Evolutionary conservation across 2,113 vertebrate genomes (phyloP).

Genomic region (Polyodon spathula): DNA sequence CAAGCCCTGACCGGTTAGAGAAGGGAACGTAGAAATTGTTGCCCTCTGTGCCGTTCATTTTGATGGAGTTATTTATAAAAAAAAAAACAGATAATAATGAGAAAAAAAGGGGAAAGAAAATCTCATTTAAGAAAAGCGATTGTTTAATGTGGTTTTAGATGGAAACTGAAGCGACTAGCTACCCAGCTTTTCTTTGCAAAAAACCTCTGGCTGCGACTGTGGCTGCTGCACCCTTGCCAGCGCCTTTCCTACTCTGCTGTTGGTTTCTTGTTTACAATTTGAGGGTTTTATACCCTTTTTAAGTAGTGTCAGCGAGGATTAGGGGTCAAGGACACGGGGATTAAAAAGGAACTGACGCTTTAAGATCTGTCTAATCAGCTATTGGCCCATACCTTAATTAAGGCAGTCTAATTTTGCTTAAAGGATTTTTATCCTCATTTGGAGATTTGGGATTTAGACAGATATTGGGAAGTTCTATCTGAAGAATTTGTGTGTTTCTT

Average conservation of each 20-base stretch:
- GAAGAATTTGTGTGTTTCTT: background rate
- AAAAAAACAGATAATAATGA: background rate
- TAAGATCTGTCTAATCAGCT: slow-evolving; percentile 39
- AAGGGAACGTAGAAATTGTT: slow-evolving; percentile 89
- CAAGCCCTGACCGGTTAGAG: slow-evolving; percentile 85
- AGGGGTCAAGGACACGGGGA: slow-evolving; percentile 47
- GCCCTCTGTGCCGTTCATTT: slow-evolving; percentile 92
- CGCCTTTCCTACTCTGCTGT: background rate
- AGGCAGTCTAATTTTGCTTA: slow-evolving; percentile 34
- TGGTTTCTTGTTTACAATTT: background rate
- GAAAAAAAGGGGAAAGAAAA: background rate
- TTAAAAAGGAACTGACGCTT: slow-evolving; percentile 49
- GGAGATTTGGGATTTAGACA: slow-evolving; percentile 47
- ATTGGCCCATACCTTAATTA: slow-evolving; percentile 13
- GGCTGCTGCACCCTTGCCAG: background rate
- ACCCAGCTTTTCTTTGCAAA: background rate
- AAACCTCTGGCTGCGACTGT: background rate
- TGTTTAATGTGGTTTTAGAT: too few relatives aligned
- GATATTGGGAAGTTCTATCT: slow-evolving; percentile 5
- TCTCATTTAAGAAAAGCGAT: background rate
- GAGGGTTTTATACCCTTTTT: slow-evolving; percentile 42
- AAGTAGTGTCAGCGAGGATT: slow-evolving; percentile 29
- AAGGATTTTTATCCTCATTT: slow-evolving; percentile 30
- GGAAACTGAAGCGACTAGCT: too few relatives aligned
- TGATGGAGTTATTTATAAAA: slow-evolving; percentile 4